A percentile compares a stretch with the other conserved stretches of the same genome.
Conservation (phyloP, 2,888 invertebrate species). For the Phortica magna region DNA sequence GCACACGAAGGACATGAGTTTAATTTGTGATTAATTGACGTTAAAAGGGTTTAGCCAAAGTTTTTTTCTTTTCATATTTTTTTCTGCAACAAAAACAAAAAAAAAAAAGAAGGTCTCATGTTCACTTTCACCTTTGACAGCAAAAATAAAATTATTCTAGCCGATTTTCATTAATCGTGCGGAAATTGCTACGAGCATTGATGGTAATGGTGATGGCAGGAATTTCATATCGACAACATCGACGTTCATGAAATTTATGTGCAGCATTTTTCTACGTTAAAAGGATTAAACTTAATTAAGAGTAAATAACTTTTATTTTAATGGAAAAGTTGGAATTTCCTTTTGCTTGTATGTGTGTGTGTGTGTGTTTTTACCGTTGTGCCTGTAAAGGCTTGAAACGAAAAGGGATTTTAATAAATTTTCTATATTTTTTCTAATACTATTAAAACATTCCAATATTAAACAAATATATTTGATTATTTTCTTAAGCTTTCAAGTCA, state of each 20-base stretch:
- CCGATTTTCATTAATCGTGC: constrained; percentile 61
- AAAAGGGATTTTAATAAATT: too few relatives aligned
- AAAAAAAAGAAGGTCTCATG: constrained; percentile 11
- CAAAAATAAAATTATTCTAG: constrained; percentile 33
- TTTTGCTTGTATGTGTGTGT: neutral
- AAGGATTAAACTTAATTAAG: constrained; percentile 29
- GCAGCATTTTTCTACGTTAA: constrained; percentile 15
- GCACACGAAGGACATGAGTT: constrained; percentile 54
- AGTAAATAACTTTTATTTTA: constrained; percentile 23
- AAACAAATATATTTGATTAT: too few relatives aligned
- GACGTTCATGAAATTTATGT: constrained; percentile 8
- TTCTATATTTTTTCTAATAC: too few relatives aligned
- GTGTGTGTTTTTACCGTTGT: too few relatives aligned
- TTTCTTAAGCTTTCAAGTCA: too few relatives aligned
- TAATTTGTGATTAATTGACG: constrained; percentile 72
- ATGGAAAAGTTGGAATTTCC: constrained; percentile 20
- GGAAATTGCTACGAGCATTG: constrained; percentile 60
- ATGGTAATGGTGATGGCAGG: neutral
- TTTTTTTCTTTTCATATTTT: neutral
- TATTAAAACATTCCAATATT: too few relatives aligned
- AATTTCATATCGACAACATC: constrained; percentile 6
- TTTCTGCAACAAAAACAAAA: constrained; percentile 6
- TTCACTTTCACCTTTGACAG: constrained; percentile 38
- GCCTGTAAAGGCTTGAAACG: too few relatives aligned
- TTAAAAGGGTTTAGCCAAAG: constrained; percentile 67